Evolutionary conservation across 2,797 vertebrate species (phyloP).

Genomic region (Cuculus canorus): DNA sequence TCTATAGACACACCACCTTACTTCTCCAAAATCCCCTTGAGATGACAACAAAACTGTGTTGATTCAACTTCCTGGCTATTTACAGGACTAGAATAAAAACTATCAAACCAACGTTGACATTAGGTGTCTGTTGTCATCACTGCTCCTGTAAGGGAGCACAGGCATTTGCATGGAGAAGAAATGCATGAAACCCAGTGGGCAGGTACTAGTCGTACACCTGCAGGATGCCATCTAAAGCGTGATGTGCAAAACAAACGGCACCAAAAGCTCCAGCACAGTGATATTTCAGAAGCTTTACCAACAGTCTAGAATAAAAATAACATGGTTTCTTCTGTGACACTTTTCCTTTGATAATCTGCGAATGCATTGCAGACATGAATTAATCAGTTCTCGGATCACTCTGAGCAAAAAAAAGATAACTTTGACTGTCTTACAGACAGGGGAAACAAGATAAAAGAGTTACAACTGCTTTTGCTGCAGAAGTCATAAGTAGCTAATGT

Average conservation of each 20-base stretch:
- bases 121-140: not conserved
- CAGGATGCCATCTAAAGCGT: not conserved
- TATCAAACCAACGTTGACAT: accelerated
- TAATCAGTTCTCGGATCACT: slow-evolving; percentile 26
- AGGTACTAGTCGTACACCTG: not conserved
- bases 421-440: not conserved
- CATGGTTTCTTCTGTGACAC: not conserved
- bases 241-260: not conserved
- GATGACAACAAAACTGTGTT: accelerated
- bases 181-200: not conserved
- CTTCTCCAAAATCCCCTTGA: not conserved
- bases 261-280: not conserved
- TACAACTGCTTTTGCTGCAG: not conserved
- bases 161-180: not conserved
- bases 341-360: slow-evolving; percentile 21
- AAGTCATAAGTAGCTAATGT: not conserved
- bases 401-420: not conserved
- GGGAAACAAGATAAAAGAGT: not conserved
- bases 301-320: not conserved
- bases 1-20: not conserved
- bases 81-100: not conserved
- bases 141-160: not conserved
- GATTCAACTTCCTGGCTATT: not conserved
- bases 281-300: not conserved
- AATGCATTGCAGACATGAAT: slow-evolving; percentile 2